phyloP scores from a whole-genome alignment of 2,113 vertebrate species.

The Strigops habroptila region DNA sequence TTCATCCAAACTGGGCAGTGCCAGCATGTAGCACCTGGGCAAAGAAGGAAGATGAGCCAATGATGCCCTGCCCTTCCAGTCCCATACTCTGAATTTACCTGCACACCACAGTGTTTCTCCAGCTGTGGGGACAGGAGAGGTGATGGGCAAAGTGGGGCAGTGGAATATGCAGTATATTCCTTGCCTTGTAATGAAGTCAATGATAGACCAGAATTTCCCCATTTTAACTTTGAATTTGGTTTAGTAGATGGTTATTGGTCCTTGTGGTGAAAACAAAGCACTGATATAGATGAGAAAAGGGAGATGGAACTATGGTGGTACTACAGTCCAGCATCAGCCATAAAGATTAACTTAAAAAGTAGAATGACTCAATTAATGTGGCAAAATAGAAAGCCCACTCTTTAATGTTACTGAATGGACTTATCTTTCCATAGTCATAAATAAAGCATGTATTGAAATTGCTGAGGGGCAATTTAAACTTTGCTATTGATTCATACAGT shows the following conservation, averaged over 20 bases:
- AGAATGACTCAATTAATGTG: rapidly evolving
- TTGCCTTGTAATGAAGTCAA: neutral
- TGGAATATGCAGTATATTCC: rapidly evolving
- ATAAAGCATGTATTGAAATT: neutral
- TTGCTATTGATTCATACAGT: neutral
- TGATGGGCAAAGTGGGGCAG: neutral
- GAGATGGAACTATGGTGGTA: neutral
- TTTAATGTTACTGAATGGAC: neutral
- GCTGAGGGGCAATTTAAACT: neutral
- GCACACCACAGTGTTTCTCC: neutral
- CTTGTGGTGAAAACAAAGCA: neutral
- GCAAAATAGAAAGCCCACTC: neutral
- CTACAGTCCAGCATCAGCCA: neutral
- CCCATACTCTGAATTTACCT: neutral
- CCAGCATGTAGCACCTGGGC: neutral
- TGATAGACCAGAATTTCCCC: neutral
- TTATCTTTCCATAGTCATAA: neutral
- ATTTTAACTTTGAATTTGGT: neutral
- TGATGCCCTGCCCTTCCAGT: neutral
- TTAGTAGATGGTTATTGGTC: neutral
- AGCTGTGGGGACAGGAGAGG: neutral
- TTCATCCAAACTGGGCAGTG: neutral
- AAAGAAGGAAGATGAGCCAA: neutral
- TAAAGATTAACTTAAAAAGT: neutral
- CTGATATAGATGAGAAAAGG: neutral